A percentile compares a stretch with the other conserved stretches of the same genome.
phyloP scores from a whole-genome alignment of 2,797 vertebrate species.

The Euphonia xanthogaster region DNA sequence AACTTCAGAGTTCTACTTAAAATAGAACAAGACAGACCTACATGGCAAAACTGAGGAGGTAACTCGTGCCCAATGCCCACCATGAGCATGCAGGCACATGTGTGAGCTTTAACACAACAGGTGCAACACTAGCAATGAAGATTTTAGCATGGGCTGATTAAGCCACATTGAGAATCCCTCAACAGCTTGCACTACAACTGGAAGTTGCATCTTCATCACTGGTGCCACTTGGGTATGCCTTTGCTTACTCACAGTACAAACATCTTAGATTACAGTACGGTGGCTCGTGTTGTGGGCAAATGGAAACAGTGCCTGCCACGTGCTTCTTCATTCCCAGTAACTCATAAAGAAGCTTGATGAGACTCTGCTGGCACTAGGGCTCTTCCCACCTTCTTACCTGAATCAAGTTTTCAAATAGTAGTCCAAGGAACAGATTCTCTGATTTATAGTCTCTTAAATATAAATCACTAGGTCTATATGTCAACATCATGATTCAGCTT shows the following conservation, averaged over 20 bases:
- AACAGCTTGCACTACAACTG: not conserved
- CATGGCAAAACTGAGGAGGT: not conserved
- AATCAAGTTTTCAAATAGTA: not conserved
- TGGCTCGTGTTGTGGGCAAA: not conserved
- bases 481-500: not conserved
- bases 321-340: not conserved
- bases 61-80: not conserved
- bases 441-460: not conserved
- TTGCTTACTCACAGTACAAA: not conserved
- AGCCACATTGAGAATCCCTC: not conserved
- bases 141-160: not conserved
- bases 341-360: not conserved
- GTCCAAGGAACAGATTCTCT: not conserved
- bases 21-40: not conserved
- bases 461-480: not conserved
- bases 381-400: not conserved
- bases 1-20: not conserved
- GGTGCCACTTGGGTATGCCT: fast-evolving
- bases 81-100: not conserved
- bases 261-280: fast-evolving
- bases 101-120: not conserved
- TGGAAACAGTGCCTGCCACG: not conserved
- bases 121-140: not conserved
- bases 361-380: not conserved
- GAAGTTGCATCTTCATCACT: not conserved